Evolutionary conservation across 2,888 invertebrate genomes (phyloP), one percentile per base, ranked within the genome.

Genomic region (Ectropis crepuscularia): DNA sequence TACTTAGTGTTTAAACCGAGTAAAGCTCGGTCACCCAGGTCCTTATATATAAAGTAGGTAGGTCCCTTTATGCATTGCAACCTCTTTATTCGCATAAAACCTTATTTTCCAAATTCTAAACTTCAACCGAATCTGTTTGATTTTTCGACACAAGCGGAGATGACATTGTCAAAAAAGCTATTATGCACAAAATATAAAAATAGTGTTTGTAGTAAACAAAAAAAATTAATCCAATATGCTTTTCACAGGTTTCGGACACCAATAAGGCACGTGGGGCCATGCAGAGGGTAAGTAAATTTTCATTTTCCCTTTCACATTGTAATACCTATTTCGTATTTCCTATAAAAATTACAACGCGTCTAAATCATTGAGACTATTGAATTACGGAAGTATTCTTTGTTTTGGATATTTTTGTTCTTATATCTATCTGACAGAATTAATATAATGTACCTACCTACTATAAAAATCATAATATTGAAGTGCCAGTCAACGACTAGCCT

Each of bases 191-290:
- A 53, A 58, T 10, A n/a, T 5, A 63, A 61, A 63, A 63, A 42
- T 58, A 16, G 0, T 38, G 5, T 6, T 54, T 37, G n/a, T 12
- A 36, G 55, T 11, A 49, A 51, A 47, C 1, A 9, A 46, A 62
- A 65, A 58, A 49, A 10, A 0, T 6, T 59, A n/a, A 48, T 8
- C 48, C 58, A 61, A 60, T 39, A 67, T 72, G 65, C 63, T 39
- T 61, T 65, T 59, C 61, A 39, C 72, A 85, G 86, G 84, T 78
- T 39, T 64, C 82, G 16, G 80, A 82, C 46, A 76, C 58, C 68
- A 80, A 63, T 74, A 85, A 80, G 72, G 68, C 79, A 71, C 81
- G 81, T 36, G 81, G 78, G 79, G 81, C 72, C 68, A 87, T 87
- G 87, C 86, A 84, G 71, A 78, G 80, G 42, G 87, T 87, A 66